Evolutionary conservation across 2,113 vertebrate genomes (phyloP).

Genomic region (Diadophis punctatus): DNA sequence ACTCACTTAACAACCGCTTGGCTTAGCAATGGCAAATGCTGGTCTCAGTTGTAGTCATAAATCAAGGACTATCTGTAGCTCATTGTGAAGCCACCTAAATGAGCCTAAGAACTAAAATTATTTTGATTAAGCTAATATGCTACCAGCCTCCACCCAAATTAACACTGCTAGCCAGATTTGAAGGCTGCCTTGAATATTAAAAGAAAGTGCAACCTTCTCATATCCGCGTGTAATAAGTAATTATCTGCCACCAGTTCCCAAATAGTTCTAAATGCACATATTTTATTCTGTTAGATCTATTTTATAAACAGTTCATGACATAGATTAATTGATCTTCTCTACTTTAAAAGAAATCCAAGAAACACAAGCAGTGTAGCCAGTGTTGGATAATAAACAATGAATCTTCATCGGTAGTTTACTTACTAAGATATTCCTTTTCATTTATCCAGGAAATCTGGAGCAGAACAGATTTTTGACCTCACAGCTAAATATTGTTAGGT

Average conservation of each 20-base stretch:
- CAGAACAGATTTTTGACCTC: not conserved
- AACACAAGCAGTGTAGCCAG: not conserved
- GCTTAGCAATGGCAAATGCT: not conserved
- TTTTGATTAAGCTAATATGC: not conserved
- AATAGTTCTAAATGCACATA: not conserved
- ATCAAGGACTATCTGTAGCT: not conserved
- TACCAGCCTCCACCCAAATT: not conserved
- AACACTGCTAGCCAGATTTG: not conserved
- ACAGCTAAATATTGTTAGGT: conserved; percentile 12
- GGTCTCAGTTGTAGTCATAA: not conserved
- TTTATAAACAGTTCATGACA: conserved; percentile 7
- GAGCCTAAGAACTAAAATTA: not conserved
- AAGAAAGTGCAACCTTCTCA: not conserved
- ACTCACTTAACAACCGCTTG: not conserved
- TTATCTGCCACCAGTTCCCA: not conserved
- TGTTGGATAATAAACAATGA: conserved; percentile 22
- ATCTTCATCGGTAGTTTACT: conserved; percentile 22
- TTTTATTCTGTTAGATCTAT: conserved; percentile 16
- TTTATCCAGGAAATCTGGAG: not conserved
- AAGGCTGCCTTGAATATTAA: not conserved
- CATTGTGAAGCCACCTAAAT: not conserved
- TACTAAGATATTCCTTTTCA: not conserved
- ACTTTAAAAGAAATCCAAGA: not conserved
- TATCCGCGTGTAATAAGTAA: not conserved
- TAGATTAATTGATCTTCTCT: conserved; percentile 29